These are phyloP conservation scores for Nasonovia ribisnigri DNA, from an alignment of 2,888 invertebrate species.

Conservation along the genomic window DNA sequence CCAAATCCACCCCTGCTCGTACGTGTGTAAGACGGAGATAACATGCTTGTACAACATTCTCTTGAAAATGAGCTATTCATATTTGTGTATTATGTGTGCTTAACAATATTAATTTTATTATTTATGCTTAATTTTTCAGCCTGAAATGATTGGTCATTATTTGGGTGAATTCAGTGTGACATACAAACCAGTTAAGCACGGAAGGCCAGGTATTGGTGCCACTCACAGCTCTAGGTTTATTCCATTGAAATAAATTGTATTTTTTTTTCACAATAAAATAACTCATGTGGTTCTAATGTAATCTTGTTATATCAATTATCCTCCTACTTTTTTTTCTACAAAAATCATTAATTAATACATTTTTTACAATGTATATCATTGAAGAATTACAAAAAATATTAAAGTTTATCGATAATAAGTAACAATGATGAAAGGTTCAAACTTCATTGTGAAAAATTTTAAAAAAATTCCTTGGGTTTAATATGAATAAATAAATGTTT, in stretches of 20 bases:
- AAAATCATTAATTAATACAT: background rate
- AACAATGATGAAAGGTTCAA: no score
- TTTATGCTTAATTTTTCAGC: slow-evolving; percentile 73
- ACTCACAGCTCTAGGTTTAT: slow-evolving; percentile 98
- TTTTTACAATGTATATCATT: no score
- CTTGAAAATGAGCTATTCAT: no score
- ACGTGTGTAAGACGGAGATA: no score
- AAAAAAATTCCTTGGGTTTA: no score
- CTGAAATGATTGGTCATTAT: slow-evolving; percentile 98
- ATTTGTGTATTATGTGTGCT: no score
- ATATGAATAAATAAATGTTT: no score
- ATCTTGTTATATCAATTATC: background rate
- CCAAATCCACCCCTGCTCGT: no score
- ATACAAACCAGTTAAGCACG: slow-evolving; percentile 98
- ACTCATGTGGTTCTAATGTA: slow-evolving; percentile 15
- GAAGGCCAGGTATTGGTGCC: slow-evolving; percentile 97
- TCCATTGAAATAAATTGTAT: slow-evolving; percentile 85
- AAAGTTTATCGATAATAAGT: no score
- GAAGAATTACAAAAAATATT: no score
- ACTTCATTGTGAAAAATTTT: no score
- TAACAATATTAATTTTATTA: background rate
- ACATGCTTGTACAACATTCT: no score
- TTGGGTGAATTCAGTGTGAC: slow-evolving; percentile 96
- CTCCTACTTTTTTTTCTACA: background rate
- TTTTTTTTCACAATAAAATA: slow-evolving; percentile 64